Base-by-base conservation (phyloP, 2,888 invertebrate genomes). In the Serrognathus titanus region DNA sequence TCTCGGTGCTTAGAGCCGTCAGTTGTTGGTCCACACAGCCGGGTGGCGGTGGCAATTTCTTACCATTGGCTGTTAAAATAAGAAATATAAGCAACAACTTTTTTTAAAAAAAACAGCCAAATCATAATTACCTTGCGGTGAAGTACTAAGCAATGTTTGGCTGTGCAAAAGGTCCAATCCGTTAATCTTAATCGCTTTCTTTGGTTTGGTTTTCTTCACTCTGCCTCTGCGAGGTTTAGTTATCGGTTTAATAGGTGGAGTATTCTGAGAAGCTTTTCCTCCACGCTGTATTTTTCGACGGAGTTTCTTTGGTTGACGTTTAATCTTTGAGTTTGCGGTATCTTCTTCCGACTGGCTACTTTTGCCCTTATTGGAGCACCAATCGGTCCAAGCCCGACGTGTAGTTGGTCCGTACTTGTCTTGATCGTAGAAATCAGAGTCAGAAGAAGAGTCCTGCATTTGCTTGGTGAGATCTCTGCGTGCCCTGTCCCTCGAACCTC, bases 21-120 rank as follows among this genome's bases (percentile, higher is more conserved):
- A 95, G 79, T 66, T 94, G 92, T 75, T 94, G 94, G 77, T 93
- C 94, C 57, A 95, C 91, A 74, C 93, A 93, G 52, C 95, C 95
- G 8, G 93, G 94, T 47, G 94, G 94, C 35, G 94, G 92, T 39
- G 92, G 92, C 62, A 89, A 81, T 75, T 87, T 88, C 71, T 87
- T 87, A 7, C 87, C 85, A 68, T 82, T 80, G 48, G 83, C 82
- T 72, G 62, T 12, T 4, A 53, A 12, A 51, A 13, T 13, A n/a
- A 3, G 39, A 16, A 39, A 8, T 38, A 3, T 37, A 50, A 39
- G 20, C 16, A 3, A 31, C 24, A 31, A 31, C 6, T 31, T 31
- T 7, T n/a, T n/a, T n/a, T n/a, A n/a, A n/a, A n/a, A n/a, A 1
- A 31, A 31, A 16, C 2, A 10, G 3, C 16, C 9, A 16, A 43